These are phyloP conservation scores for Crotalus viridis DNA, from an alignment of 2,113 vertebrate genomes.

Conservation along the genomic window DNA sequence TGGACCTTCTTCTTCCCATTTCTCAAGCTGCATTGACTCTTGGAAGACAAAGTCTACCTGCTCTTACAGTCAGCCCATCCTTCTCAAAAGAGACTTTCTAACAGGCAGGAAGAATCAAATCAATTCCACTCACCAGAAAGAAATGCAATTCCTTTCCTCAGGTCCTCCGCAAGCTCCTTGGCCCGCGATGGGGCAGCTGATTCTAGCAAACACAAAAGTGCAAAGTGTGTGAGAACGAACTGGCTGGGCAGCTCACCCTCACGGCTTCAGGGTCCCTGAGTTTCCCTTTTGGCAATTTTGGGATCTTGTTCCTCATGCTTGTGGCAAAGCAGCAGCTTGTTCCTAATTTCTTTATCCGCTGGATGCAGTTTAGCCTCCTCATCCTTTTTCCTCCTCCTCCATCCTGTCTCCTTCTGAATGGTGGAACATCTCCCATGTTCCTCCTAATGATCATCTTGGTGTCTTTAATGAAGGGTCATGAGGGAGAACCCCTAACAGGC, in stretches of 20 bases:
- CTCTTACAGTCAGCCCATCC: neutral
- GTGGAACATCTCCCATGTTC: too few relatives aligned
- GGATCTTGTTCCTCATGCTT: neutral
- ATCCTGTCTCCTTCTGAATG: too few relatives aligned
- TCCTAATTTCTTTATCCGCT: neutral
- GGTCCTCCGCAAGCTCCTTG: slow-evolving; percentile 84
- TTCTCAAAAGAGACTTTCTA: neutral
- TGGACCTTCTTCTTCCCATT: neutral
- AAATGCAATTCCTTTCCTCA: slow-evolving; percentile 91
- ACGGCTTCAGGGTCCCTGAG: neutral
- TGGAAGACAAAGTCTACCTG: neutral
- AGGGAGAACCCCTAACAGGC: neutral
- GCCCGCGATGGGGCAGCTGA: slow-evolving; percentile 71
- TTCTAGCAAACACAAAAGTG: slow-evolving; percentile 69
- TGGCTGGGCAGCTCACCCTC: neutral
- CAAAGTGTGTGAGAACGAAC: neutral
- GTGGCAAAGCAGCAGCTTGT: neutral
- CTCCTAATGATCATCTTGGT: neutral
- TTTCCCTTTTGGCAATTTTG: neutral
- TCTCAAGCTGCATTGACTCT: neutral
- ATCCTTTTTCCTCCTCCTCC: neutral
- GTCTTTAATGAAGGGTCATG: neutral
- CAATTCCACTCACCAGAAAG: slow-evolving; percentile 82
- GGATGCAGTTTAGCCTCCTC: neutral
- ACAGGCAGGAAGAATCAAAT: neutral